Evolutionary conservation across 2,888 invertebrate genomes (phyloP).

Genomic region (Lissonota sp.): DNA sequence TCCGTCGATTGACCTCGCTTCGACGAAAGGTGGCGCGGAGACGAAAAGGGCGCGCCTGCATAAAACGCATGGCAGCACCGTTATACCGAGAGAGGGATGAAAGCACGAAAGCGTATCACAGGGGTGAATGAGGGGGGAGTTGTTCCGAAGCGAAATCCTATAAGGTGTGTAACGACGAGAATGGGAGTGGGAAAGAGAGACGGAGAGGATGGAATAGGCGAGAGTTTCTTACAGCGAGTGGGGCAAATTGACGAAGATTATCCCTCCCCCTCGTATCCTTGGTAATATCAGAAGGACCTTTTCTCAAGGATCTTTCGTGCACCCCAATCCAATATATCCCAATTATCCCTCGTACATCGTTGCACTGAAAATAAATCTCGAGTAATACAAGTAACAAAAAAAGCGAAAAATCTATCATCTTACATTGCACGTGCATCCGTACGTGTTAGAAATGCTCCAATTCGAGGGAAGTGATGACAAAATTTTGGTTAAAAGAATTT

Average conservation of each 20-base stretch:
- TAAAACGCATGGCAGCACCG: slow-evolving; percentile 37
- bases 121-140: slow-evolving; percentile 58
- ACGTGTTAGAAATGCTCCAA: no score
- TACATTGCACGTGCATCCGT: no score
- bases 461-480: no score
- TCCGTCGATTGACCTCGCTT: slow-evolving; percentile 83
- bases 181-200: slow-evolving; percentile 38
- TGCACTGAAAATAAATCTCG: no score
- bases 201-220: slow-evolving; percentile 29
- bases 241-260: slow-evolving; percentile 66
- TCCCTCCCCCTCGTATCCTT: slow-evolving; percentile 16
- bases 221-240: slow-evolving; percentile 33
- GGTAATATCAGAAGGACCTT: slow-evolving; percentile 46
- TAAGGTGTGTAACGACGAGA: slow-evolving; percentile 58
- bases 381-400: not conserved
- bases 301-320: slow-evolving; percentile 25
- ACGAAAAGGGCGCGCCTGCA: slow-evolving; percentile 62
- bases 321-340: slow-evolving; percentile 7
- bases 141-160: slow-evolving; percentile 56
- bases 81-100: slow-evolving; percentile 65
- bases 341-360: slow-evolving; percentile 9
- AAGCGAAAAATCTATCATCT: not conserved
- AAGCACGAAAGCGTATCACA: slow-evolving; percentile 18
- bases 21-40: slow-evolving; percentile 72
- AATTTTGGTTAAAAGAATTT: no score